Percentiles rank a stretch among this genome's conserved stretches.
These are phyloP conservation scores for Cephalotes varians DNA, from an alignment of 2,888 invertebrate species.

Conservation along the genomic window DNA sequence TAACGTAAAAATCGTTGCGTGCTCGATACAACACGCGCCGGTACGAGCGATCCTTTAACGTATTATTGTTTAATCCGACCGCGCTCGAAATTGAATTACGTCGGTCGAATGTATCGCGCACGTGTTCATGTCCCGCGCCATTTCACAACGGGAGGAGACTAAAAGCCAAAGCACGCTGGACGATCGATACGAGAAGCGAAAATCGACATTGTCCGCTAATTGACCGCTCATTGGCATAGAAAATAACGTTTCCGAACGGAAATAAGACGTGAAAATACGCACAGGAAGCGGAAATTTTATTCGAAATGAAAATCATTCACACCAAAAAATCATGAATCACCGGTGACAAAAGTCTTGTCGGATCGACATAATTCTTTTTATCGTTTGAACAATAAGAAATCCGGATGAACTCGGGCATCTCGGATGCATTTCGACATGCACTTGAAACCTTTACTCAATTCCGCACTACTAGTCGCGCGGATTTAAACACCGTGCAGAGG, in stretches of 20 bases:
- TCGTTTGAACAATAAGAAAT: neutral
- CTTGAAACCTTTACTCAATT: neutral
- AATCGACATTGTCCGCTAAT: conserved; percentile 49
- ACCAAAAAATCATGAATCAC: neutral
- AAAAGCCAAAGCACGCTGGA: conserved; percentile 9
- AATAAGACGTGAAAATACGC: conserved; percentile 7
- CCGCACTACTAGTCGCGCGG: neutral
- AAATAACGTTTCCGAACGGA: conserved; percentile 13
- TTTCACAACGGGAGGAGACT: conserved; percentile 24
- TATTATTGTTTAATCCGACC: conserved; percentile 57
- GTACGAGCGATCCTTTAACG: conserved; percentile 26
- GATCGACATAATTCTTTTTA: neutral
- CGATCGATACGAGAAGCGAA: conserved; percentile 17
- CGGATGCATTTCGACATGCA: neutral
- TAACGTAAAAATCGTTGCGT: conserved; percentile 36
- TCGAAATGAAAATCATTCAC: neutral
- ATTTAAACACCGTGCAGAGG: neutral
- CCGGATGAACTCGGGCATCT: neutral
- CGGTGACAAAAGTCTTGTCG: neutral
- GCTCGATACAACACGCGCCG: conserved; percentile 16
- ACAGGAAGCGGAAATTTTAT: neutral
- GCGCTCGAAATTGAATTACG: conserved; percentile 58
- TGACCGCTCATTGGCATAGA: conserved; percentile 31
- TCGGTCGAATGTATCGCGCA: conserved; percentile 17
- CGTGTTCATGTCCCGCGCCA: conserved; percentile 14